Base-by-base conservation (phyloP, 2,113 vertebrate species). In the Anser brachyrhynchus region DNA sequence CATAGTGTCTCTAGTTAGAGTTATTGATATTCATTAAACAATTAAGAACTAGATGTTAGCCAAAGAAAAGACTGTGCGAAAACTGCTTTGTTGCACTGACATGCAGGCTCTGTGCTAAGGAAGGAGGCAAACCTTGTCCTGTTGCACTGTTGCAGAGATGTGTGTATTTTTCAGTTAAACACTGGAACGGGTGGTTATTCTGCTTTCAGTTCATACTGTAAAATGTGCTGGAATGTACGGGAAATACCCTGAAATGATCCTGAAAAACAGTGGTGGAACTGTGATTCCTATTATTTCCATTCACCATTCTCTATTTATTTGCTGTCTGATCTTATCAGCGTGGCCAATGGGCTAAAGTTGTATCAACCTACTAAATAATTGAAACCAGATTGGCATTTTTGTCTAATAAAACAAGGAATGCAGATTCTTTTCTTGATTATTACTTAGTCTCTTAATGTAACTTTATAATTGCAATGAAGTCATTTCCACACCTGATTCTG, bases 391-490 rank as follows among this genome's bases (percentile, higher is more conserved):
- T 3, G 9, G 71, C 28, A 37, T 73, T 77, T 93, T 79, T 35
- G 79, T 49, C 59, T 77, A 95, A 96, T 96, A 96, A 97, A 96
- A 69, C 4, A 11, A 92, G 51, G 61, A 83, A 92, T 87, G 28
- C 17, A 64, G 57, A 73, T 82, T 62, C 14, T 90, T 51, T 43
- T 70, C 76, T 67, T 84, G 65, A 8, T 92, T 29, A 59, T 74
- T 71, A 59, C 72, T 92, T 49, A 31, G 3, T 55, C 75, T 54
- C 90, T 82, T 80, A 14, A 49, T 81, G 69, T 71, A 39, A 49
- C 88, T 29, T 1, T 73, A 8, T 91, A 78, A 94, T 79, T 94
- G 74, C 85, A 82, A 18, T 90, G 80, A 92, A 92, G 44, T 94
- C 23, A 93, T 81, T 94, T 87, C 91, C 89, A 92, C 73, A 85